phyloP scores from a whole-genome alignment of 1,140 invertebrate species.

The Drosophila cardini region DNA sequence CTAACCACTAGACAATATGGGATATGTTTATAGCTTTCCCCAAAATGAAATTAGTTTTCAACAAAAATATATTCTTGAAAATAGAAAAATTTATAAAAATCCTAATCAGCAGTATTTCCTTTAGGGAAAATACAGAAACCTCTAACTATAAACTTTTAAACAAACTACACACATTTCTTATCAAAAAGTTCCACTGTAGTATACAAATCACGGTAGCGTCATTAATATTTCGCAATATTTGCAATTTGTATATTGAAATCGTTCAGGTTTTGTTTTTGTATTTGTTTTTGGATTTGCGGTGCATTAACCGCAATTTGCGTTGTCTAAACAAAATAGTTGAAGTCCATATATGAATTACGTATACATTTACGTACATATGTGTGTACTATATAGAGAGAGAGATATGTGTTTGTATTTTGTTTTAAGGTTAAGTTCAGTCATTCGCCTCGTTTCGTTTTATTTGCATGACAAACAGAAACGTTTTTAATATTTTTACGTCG shows the following conservation, averaged over 20 bases:
- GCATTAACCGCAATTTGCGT: conserved; percentile 59
- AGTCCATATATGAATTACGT: conserved; percentile 49
- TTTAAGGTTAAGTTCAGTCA: conserved; percentile 72
- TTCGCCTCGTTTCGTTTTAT: conserved; percentile 66
- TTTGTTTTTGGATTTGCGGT: conserved; percentile 48
- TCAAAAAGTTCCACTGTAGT: conserved; percentile 1
- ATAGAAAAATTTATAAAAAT: neutral
- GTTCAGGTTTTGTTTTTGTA: conserved; percentile 32
- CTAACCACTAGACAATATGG: conserved; percentile 55
- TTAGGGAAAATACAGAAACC: no score
- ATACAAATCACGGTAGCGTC: conserved; percentile 1
- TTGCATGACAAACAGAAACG: conserved; percentile 61
- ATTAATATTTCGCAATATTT: conserved; percentile 40
- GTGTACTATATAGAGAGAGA: conserved; percentile 9
- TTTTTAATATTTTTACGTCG: conserved; percentile 48
- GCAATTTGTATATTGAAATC: conserved; percentile 39
- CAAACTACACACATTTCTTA: neutral
- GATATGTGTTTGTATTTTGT: conserved; percentile 31
- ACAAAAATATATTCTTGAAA: neutral
- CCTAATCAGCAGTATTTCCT: neutral
- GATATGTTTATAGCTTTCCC: neutral
- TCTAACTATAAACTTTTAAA: no score
- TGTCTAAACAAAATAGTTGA: conserved; percentile 46
- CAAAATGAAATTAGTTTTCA: neutral
- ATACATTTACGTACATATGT: conserved; percentile 16